Percentiles rank a stretch among this genome's conserved stretches.
phyloP scores from a whole-genome alignment of 2,888 invertebrate genomes.

The Elaeidobius kamerunicus region DNA sequence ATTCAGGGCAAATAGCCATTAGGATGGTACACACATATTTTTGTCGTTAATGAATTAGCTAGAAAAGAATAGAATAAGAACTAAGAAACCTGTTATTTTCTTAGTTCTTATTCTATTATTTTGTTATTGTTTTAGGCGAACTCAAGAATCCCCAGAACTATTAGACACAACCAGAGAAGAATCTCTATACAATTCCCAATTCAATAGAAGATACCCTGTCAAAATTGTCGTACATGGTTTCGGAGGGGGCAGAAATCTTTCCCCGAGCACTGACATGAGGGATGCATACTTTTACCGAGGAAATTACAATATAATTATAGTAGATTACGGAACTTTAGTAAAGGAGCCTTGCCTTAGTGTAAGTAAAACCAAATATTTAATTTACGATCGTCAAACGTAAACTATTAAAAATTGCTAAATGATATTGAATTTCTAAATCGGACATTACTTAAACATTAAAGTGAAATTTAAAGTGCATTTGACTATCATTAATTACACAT shows the following conservation, averaged over 20 bases:
- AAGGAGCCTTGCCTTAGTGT: slow-evolving; percentile 76
- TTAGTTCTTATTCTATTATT: background rate
- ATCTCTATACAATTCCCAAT: slow-evolving; percentile 70
- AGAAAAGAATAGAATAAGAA: background rate
- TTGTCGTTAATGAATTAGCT: background rate
- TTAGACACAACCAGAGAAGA: slow-evolving; percentile 67
- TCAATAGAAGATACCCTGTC: slow-evolving; percentile 74
- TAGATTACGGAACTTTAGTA: slow-evolving; percentile 78
- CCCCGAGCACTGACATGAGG: slow-evolving; percentile 81
- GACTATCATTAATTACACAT: too few species aligned
- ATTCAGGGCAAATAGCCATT: too few species aligned
- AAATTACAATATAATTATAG: slow-evolving; percentile 81
- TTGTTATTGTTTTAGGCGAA: slow-evolving; percentile 53
- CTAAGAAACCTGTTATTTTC: background rate
- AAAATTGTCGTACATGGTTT: slow-evolving; percentile 92
- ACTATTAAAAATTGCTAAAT: background rate
- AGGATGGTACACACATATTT: background rate
- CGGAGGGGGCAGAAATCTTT: slow-evolving; percentile 76
- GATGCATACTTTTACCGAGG: slow-evolving; percentile 78
- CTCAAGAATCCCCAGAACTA: slow-evolving; percentile 70
- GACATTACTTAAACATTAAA: slow-evolving; percentile 10
- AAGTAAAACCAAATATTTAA: too few species aligned
- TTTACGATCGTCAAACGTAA: too few species aligned
- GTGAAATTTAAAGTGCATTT: too few species aligned
- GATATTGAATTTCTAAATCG: background rate